Conservation (phyloP, 2,113 vertebrate genomes). For the Eidolon helvum region DNA sequence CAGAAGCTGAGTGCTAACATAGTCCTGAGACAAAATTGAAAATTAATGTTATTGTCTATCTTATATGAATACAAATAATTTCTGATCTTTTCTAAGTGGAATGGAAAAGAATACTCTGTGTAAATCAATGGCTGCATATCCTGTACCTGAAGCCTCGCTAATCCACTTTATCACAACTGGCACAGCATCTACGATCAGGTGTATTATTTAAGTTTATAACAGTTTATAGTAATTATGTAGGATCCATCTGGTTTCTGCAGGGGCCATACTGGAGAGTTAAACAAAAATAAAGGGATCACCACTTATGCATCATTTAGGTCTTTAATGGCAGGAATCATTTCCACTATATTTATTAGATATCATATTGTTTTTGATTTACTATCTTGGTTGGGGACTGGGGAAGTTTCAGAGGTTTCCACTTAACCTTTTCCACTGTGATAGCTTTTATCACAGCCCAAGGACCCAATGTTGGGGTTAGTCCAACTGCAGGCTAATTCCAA, state of each 20-base stretch:
- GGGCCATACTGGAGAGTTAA: neutral
- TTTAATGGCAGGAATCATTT: neutral
- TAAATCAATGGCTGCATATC: neutral
- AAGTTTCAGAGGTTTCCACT: neutral
- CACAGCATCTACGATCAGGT: neutral
- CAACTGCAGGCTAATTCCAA: neutral
- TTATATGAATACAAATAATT: neutral
- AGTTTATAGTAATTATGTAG: neutral
- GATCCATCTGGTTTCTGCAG: neutral
- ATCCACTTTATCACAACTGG: neutral
- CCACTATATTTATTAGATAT: neutral
- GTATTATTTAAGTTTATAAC: neutral
- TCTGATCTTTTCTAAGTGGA: neutral
- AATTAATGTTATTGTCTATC: neutral
- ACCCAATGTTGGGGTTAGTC: neutral
- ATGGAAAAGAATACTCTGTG: neutral
- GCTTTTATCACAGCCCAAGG: neutral
- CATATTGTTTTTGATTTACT: neutral
- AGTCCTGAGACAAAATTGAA: neutral
- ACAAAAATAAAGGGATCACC: neutral
- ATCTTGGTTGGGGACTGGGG: neutral
- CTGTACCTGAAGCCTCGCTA: neutral
- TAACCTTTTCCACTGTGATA: neutral
- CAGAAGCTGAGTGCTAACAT: neutral
- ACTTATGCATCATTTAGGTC: neutral